Conservation (phyloP, 92 coral and sea anemone genomes). For the Porites divaricata region DNA sequence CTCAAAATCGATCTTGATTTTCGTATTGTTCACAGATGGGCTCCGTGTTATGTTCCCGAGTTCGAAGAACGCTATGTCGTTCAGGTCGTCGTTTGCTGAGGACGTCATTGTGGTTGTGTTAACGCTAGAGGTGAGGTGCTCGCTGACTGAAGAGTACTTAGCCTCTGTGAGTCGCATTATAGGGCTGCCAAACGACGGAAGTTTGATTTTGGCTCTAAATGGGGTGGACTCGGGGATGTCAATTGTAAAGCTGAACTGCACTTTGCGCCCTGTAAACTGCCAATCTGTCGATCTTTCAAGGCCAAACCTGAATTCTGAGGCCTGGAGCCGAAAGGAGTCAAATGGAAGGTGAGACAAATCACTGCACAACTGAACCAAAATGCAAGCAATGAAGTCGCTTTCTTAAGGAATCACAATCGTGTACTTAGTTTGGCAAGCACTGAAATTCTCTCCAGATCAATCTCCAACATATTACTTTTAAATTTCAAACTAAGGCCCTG, state of each 20-base stretch:
- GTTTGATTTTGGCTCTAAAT: slow-evolving; percentile 46
- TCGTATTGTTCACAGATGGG: slow-evolving; percentile 14
- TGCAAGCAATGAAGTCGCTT: too few relatives aligned
- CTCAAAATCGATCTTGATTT: slow-evolving; percentile 49
- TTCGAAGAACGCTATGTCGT: slow-evolving; percentile 62
- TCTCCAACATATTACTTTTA: too few relatives aligned
- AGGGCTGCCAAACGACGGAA: slow-evolving; percentile 60
- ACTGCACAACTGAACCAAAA: too few relatives aligned
- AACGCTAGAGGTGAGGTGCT: slow-evolving; percentile 25
- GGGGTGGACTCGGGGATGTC: slow-evolving; percentile 57
- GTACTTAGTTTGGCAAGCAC: too few relatives aligned
- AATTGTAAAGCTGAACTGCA: slow-evolving; percentile 49
- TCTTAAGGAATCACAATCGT: too few relatives aligned
- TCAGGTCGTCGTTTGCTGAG: slow-evolving; percentile 46
- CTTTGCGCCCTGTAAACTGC: slow-evolving; percentile 62
- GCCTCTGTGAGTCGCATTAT: slow-evolving; percentile 54
- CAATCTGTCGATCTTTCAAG: slow-evolving; percentile 50
- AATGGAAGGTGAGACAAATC: too few relatives aligned
- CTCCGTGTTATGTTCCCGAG: slow-evolving; percentile 60
- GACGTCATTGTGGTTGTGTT: slow-evolving; percentile 58
- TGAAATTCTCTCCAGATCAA: too few relatives aligned
- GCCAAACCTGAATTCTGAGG: slow-evolving; percentile 52
- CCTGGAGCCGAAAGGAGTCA: slow-evolving; percentile 13
- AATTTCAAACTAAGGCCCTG: too few relatives aligned
- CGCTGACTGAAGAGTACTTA: slow-evolving; percentile 20